A percentile compares a stretch with the other conserved stretches of the same genome.
These are phyloP conservation scores for Oreocharis arfaki DNA, from an alignment of 2,113 vertebrate genomes.

Conservation along the genomic window DNA sequence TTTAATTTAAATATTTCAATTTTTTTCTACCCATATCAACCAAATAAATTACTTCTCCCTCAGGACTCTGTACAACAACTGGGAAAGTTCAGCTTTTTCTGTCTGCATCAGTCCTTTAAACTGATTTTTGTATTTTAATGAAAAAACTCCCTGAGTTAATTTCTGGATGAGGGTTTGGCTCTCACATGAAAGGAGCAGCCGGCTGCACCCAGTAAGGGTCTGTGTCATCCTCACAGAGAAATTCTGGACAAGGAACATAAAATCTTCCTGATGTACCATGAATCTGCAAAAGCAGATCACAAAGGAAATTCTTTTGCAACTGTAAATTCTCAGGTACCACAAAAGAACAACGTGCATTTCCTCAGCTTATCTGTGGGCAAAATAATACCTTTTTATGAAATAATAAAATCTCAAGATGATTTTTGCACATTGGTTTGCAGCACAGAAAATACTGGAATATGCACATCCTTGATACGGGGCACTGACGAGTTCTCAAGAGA, in stretches of 20 bases:
- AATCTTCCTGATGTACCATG: neutral
- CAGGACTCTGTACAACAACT: neutral
- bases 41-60: neutral
- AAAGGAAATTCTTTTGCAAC: neutral
- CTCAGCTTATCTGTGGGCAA: neutral
- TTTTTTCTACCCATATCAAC: neutral
- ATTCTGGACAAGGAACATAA: neutral
- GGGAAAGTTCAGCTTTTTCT: neutral
- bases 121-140: neutral
- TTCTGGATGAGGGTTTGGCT: neutral
- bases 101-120: neutral
- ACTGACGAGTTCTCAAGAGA: neutral
- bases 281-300: neutral
- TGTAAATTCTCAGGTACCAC: neutral
- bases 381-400: neutral
- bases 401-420: neutral
- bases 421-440: neutral
- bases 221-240: neutral
- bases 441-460: neutral
- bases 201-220: accelerated
- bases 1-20: neutral
- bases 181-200: neutral
- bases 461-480: neutral
- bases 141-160: neutral
- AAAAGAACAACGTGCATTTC: neutral